Percentiles rank a stretch among this genome's conserved stretches.
phyloP scores from a whole-genome alignment of 2,797 vertebrate species.

The Rhyacichthys aspro region DNA sequence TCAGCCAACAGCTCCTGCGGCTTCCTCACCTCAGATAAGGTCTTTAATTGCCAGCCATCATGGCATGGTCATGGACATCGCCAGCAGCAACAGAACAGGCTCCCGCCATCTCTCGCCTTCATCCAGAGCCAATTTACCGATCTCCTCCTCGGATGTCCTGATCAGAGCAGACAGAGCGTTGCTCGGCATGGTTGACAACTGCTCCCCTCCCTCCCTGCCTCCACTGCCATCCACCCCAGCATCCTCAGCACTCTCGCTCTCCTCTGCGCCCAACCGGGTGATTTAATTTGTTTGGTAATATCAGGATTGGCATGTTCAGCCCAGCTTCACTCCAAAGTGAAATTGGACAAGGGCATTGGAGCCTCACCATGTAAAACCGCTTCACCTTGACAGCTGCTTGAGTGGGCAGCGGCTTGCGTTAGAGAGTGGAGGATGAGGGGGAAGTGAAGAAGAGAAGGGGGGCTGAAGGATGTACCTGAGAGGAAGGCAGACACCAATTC shows the following conservation, averaged over 20 bases:
- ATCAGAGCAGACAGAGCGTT: slow-evolving; percentile 63
- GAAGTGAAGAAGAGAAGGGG: slow-evolving; percentile 9
- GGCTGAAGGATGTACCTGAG: slow-evolving; percentile 70
- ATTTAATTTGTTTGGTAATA: slow-evolving; percentile 88
- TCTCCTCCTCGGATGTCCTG: slow-evolving; percentile 68
- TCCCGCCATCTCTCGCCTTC: slow-evolving; percentile 35
- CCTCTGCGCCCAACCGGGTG: slow-evolving; percentile 68
- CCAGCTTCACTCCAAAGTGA: slow-evolving; percentile 84
- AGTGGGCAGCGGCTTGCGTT: slow-evolving; percentile 75
- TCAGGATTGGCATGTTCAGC: slow-evolving; percentile 85
- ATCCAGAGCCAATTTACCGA: slow-evolving; percentile 74
- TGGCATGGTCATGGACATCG: slow-evolving; percentile 39
- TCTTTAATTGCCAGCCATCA: slow-evolving; percentile 53
- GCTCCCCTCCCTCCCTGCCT: slow-evolving; percentile 2
- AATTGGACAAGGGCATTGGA: slow-evolving; percentile 86
- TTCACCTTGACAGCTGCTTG: slow-evolving; percentile 84
- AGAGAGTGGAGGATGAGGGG: slow-evolving; percentile 37
- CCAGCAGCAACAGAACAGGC: slow-evolving; percentile 37
- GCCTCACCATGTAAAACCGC: slow-evolving; percentile 82
- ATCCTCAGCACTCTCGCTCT: slow-evolving; percentile 57
- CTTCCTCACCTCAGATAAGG: slow-evolving; percentile 41
- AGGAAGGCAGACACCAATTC: slow-evolving; percentile 73
- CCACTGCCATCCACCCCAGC: slow-evolving; percentile 41
- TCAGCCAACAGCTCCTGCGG: slow-evolving; percentile 25
- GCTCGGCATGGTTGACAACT: slow-evolving; percentile 62